phyloP scores from a whole-genome alignment of 2,888 invertebrate species.

The Carpatolechia fugitivella region DNA sequence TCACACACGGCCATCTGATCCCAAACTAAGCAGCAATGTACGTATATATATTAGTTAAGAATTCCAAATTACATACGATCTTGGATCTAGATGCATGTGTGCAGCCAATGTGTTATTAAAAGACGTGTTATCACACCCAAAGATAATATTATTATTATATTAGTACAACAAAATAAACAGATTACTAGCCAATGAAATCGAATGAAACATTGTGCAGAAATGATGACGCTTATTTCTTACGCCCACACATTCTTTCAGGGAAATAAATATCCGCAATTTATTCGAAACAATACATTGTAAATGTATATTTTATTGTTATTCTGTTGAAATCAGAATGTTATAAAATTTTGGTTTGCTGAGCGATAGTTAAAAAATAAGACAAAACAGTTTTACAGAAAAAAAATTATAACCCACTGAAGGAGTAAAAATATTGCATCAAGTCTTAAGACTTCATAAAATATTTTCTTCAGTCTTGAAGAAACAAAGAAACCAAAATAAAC shows the following conservation, averaged over 20 bases:
- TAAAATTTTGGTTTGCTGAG: no score
- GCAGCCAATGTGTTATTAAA: neutral
- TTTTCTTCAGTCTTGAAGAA: neutral
- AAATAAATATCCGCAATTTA: neutral
- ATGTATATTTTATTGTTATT: no score
- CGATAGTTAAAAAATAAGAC: no score
- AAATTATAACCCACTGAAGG: neutral
- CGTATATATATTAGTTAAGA: no score
- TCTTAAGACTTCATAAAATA: neutral
- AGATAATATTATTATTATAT: neutral
- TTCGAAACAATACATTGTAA: neutral
- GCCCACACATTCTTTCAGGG: neutral
- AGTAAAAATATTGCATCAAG: neutral
- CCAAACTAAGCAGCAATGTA: no score
- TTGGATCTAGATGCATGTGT: no score
- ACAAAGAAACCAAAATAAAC: neutral
- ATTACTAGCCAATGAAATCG: neutral
- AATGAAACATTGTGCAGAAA: neutral
- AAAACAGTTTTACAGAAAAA: no score
- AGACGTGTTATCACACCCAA: constrained; percentile 1
- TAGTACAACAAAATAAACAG: neutral
- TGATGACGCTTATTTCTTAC: neutral
- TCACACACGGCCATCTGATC: no score
- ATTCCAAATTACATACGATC: no score
- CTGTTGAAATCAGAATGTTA: no score